These are phyloP conservation scores for Nannoperca australis DNA, from an alignment of 2,797 vertebrate species.

Conservation along the genomic window DNA sequence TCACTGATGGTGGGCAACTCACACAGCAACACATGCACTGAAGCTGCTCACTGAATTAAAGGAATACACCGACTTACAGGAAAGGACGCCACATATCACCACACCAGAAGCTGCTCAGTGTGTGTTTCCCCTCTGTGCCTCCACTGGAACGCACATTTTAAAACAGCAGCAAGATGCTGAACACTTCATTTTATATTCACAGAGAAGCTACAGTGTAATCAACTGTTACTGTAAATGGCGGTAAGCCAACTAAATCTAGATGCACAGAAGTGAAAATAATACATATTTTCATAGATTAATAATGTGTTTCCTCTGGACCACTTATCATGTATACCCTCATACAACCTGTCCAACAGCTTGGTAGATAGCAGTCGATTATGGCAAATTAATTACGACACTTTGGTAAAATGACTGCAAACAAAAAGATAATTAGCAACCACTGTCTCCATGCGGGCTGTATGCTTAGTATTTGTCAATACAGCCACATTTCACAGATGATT, in stretches of 20 bases:
- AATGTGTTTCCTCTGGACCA: neutral
- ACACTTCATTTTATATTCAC: neutral
- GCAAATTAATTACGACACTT: neutral
- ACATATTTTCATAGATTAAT: neutral
- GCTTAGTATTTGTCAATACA: conserved; percentile 9
- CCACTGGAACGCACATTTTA: neutral
- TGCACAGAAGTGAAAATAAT: conserved; percentile 11
- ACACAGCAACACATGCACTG: conserved; percentile 53
- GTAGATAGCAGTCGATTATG: neutral
- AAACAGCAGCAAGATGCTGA: neutral
- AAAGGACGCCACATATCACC: neutral
- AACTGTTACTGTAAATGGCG: neutral
- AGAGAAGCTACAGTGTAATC: neutral
- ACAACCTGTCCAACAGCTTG: neutral
- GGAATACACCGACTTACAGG: conserved; percentile 58
- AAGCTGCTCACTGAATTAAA: conserved; percentile 59
- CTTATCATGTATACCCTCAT: neutral
- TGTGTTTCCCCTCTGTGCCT: neutral
- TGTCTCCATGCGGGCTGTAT: neutral
- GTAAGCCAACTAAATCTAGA: conserved; percentile 1
- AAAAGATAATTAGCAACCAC: neutral
- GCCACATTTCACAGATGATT: conserved; percentile 6
- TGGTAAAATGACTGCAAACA: neutral
- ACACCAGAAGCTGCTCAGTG: neutral
- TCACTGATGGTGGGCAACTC: conserved; percentile 19